Conservation (phyloP, 2,797 vertebrate genomes). For the Morelia viridis region DNA sequence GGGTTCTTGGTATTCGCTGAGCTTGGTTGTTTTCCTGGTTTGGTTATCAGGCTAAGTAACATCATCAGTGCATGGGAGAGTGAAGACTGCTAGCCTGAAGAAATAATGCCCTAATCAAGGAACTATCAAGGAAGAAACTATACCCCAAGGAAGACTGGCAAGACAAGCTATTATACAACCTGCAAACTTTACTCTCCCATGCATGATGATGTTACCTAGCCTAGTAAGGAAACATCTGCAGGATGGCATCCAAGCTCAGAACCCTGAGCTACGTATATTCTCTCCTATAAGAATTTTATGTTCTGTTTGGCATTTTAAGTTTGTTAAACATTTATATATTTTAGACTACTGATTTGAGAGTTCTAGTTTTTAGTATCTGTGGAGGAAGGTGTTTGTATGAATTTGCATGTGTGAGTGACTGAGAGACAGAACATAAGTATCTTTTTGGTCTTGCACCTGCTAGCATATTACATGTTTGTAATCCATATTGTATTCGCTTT, state of each 20-base stretch:
- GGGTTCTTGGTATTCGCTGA: neutral
- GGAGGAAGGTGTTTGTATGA: neutral
- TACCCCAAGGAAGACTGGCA: too few species aligned
- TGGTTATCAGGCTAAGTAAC: neutral
- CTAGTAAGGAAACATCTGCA: too few species aligned
- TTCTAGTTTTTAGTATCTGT: neutral
- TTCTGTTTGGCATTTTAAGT: neutral
- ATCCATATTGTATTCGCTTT: neutral
- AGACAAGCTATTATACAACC: too few species aligned
- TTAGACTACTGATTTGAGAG: neutral
- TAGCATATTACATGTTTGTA: neutral
- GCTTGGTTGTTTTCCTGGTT: neutral
- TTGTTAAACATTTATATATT: neutral
- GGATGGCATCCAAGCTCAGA: too few species aligned
- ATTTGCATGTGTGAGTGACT: neutral
- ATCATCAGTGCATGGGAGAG: neutral
- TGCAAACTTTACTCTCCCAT: too few species aligned
- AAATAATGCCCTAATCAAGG: too few species aligned
- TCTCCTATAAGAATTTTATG: neutral
- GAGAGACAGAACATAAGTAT: neutral
- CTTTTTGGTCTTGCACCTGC: neutral
- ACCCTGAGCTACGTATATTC: too few species aligned
- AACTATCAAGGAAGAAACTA: too few species aligned
- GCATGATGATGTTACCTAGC: too few species aligned
- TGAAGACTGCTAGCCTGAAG: too few species aligned